These are phyloP conservation scores for Panorpa germanica DNA, from an alignment of 2,888 invertebrate genomes.

Conservation along the genomic window DNA sequence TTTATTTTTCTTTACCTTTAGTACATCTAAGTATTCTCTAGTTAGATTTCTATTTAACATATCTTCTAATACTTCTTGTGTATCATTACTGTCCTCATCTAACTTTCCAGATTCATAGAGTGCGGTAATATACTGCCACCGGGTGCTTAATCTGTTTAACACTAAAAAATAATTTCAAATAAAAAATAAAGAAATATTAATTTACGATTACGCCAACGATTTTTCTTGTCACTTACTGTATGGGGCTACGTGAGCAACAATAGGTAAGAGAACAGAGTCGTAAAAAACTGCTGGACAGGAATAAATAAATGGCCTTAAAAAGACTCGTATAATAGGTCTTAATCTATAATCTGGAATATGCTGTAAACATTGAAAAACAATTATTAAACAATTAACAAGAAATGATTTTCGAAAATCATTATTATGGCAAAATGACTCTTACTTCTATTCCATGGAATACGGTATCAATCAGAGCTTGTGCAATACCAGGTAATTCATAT, in stretches of 20 bases:
- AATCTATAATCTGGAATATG: conserved; percentile 71
- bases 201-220: conserved; percentile 2
- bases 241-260: conserved; percentile 59
- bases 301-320: conserved; percentile 69
- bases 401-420: too few species aligned
- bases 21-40: conserved; percentile 70
- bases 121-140: conserved; percentile 64
- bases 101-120: conserved; percentile 58
- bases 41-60: conserved; percentile 72
- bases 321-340: conserved; percentile 63
- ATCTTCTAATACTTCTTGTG: conserved; percentile 70
- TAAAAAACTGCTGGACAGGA: conserved; percentile 73
- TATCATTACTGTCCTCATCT: conserved; percentile 54
- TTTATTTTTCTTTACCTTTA: conserved; percentile 30
- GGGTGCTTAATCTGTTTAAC: conserved; percentile 45
- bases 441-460: conserved; percentile 50
- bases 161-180: conserved; percentile 24
- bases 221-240: conserved; percentile 39
- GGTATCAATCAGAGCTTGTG: conserved; percentile 51
- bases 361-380: conserved; percentile 25
- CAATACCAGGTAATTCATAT: conserved; percentile 57
- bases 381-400: too few species aligned
- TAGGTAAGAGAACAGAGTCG: conserved; percentile 53
- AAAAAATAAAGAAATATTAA: conserved; percentile 9
- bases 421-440: too few species aligned